Base-by-base conservation (phyloP, 2,113 vertebrate genomes). In the Urocynchramus pylzowi region DNA sequence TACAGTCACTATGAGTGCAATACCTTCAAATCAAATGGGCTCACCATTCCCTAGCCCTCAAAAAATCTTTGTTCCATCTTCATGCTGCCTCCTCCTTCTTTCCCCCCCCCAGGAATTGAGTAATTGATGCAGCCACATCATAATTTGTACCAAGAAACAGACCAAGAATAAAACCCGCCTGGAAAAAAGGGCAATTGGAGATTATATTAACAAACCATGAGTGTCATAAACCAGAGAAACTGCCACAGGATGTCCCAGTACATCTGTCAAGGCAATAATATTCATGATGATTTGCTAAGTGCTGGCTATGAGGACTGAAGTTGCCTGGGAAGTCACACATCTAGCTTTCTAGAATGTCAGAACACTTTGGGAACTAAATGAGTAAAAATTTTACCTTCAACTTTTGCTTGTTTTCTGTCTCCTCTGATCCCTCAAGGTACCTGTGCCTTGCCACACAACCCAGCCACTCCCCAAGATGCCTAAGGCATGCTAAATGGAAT, bases 281-380 rank as follows among this genome's bases (percentile, higher is more conserved):
- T 63, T 37, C 39, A 64, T 26, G 28, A 91, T 82, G 63, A 91
- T 60, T 42, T 86, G 24, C 59, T 93, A 64, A 44, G 65, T 18
- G 61, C 30, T 79, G 59, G 41, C 39, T 94, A 52, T 64, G 60
- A 84, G 22, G 59, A 73, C 49, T 49, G 42, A 69, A 77, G 35
- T 27, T 81, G 59, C n/a, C 57, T 93, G 35, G 20, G 50, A 91
- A 96, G 60, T 87, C 27, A 91, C 33, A 41, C 16, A 94, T 21
- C 52, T 56, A 59, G 50, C 93, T 82, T 97, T 93, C 61, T 60
- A 81, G 73, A 95, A 93, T 65, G 24, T 88, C 65, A 93, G 86
- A 87, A 91, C 33, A 70, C 47, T 87, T 81, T 27, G 14, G 60
- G 94, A 78, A 94, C 84, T 89, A 41, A 68, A 90, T 27, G 28